Conservation (phyloP, 2,113 vertebrate genomes). For the Cyanistes caeruleus region DNA sequence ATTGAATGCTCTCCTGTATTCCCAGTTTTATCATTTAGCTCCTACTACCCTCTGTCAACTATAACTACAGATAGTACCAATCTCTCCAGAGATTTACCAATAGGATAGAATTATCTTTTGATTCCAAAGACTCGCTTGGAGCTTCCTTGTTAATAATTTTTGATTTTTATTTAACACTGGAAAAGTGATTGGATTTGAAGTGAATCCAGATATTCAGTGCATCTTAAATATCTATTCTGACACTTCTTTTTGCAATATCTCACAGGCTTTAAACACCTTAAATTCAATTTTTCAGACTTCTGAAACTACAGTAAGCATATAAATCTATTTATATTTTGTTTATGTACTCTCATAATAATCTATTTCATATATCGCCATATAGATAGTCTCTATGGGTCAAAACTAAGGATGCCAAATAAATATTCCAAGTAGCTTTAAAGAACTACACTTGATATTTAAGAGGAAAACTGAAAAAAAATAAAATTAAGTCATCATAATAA, state of each 20-base stretch:
- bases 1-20: background rate
- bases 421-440: background rate
- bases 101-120: background rate
- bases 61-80: background rate
- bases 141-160: background rate
- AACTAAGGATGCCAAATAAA: background rate
- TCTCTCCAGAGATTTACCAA: background rate
- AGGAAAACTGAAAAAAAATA: background rate
- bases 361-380: background rate
- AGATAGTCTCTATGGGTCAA: background rate
- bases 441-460: background rate
- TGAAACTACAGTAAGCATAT: background rate
- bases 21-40: background rate
- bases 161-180: background rate
- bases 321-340: background rate
- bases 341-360: background rate
- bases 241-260: background rate
- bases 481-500: background rate
- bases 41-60: background rate
- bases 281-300: background rate
- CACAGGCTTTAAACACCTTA: background rate
- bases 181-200: background rate
- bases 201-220: background rate
- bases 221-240: background rate
- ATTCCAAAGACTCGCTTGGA: background rate